phyloP scores from a whole-genome alignment of 2,797 vertebrate genomes.

The Pithecia hirsuta region DNA sequence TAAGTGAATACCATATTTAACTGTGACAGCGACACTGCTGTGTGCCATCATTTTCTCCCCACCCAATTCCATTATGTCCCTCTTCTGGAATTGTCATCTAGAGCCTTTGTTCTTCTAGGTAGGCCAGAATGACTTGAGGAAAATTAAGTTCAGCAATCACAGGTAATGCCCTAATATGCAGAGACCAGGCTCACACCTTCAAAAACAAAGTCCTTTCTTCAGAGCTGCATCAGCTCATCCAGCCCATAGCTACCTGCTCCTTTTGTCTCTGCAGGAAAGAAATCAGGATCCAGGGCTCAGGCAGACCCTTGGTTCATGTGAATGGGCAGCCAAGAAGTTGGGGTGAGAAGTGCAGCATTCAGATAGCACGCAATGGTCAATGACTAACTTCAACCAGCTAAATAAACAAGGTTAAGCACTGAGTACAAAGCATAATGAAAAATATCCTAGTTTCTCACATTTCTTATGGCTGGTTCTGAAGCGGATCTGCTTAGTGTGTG shows the following conservation, averaged over 20 bases:
- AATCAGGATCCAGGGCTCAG: background rate
- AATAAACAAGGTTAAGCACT: background rate
- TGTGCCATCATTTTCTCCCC: background rate
- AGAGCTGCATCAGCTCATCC: background rate
- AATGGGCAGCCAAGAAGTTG: background rate
- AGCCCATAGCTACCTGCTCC: background rate
- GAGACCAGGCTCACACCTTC: background rate
- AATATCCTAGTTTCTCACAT: background rate
- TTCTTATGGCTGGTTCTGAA: constrained; percentile 12
- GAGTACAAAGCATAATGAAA: constrained; percentile 31
- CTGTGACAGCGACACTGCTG: background rate
- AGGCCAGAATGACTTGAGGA: background rate
- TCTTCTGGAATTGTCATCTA: background rate
- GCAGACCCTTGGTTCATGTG: background rate
- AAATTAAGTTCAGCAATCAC: background rate
- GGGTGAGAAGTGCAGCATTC: background rate
- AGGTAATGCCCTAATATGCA: background rate
- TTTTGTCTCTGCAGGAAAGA: constrained; percentile 32
- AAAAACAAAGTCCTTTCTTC: constrained; percentile 9
- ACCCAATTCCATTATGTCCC: background rate
- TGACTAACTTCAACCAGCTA: background rate
- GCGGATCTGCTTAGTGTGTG: background rate
- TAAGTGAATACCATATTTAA: background rate
- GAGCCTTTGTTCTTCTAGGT: background rate
- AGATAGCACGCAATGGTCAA: background rate